These are phyloP conservation scores for Sebastes schlegelii DNA, from an alignment of 2,113 vertebrate species.

Conservation along the genomic window DNA sequence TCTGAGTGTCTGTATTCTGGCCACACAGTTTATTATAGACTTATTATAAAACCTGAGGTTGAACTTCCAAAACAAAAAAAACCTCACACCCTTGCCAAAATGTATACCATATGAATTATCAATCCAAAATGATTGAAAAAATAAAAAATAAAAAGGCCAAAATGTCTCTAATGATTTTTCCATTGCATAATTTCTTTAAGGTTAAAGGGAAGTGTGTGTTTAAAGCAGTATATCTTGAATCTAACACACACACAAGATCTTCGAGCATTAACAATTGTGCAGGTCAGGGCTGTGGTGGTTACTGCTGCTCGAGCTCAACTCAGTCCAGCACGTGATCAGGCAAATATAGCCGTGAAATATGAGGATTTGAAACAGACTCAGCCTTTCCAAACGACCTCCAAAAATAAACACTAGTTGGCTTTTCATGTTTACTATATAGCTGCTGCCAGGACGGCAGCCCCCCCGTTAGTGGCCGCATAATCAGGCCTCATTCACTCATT, in stretches of 20 bases:
- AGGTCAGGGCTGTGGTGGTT: conserved; percentile 9
- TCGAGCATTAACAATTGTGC: background rate
- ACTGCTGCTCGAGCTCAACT: conserved; percentile 6
- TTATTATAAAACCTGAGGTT: too few species aligned
- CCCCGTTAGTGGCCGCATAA: background rate
- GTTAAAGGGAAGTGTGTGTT: background rate
- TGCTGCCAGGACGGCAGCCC: background rate
- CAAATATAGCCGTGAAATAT: conserved; percentile 69
- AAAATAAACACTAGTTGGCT: conserved; percentile 59
- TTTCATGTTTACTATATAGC: conserved; percentile 17
- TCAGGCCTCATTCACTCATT: background rate
- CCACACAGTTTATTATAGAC: too few species aligned
- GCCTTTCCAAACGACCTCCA: conserved; percentile 40
- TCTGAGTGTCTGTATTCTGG: too few species aligned
- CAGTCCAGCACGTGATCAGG: conserved; percentile 12
- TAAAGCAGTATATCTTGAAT: background rate
- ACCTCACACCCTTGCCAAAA: too few species aligned
- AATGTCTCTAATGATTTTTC: too few species aligned
- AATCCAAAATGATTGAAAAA: too few species aligned
- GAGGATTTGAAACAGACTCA: conserved; percentile 55
- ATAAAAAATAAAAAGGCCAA: too few species aligned
- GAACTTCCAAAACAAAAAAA: too few species aligned
- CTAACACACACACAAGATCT: background rate
- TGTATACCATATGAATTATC: too few species aligned
- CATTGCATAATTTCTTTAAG: background rate